Conservation (phyloP, 2,888 invertebrate species). For the Oscheius onirici region DNA sequence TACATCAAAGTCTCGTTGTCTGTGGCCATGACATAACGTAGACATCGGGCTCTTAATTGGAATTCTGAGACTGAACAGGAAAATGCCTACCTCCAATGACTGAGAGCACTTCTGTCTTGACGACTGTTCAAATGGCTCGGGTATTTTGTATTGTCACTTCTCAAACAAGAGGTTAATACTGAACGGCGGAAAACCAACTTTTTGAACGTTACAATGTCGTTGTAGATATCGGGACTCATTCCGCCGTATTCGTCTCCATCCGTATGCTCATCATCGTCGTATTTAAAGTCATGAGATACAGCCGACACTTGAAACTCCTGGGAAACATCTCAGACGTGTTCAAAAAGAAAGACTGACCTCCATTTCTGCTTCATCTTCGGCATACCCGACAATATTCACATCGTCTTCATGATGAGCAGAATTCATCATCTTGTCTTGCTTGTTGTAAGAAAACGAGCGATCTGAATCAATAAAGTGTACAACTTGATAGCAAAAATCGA, state of each 20-base stretch:
- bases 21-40: conserved; percentile 49
- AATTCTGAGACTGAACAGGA: not conserved
- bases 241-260: conserved; percentile 50
- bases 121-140: conserved; percentile 40
- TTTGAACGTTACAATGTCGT: conserved; percentile 53
- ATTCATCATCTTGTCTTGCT: conserved; percentile 4
- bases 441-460: not conserved
- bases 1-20: conserved; percentile 54
- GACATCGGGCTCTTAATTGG: conserved; percentile 41
- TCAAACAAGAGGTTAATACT: not conserved
- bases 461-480: too few relatives aligned
- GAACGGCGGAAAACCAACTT: conserved; percentile 25
- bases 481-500: not conserved
- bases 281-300: conserved; percentile 36
- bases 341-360: conserved; percentile 13
- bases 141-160: conserved; percentile 4
- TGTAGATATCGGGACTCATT: conserved; percentile 50
- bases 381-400: conserved; percentile 21
- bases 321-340: not conserved
- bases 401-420: conserved; percentile 28
- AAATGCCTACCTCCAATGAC: conserved; percentile 53
- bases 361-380: conserved; percentile 28
- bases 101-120: conserved; percentile 50
- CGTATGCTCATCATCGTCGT: conserved; percentile 36
- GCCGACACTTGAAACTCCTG: conserved; percentile 37